Conservation (phyloP, 2,888 invertebrate species). For the Metalampra italica region DNA sequence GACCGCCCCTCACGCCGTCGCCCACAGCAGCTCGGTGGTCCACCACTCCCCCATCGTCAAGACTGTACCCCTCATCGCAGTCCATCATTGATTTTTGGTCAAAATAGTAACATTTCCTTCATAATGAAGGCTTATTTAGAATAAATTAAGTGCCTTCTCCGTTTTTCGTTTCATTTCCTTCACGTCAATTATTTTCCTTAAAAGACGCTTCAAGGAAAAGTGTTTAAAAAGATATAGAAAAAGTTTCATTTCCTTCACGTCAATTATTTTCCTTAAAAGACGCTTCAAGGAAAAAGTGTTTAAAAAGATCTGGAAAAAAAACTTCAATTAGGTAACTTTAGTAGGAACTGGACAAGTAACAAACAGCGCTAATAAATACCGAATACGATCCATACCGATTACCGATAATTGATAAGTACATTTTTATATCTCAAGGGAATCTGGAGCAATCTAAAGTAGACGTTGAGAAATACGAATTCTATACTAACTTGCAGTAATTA, state of each 20-base stretch:
- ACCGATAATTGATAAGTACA: background rate
- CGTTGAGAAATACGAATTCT: background rate
- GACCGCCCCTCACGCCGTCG: slow-evolving; percentile 37
- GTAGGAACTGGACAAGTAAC: background rate
- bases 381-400: background rate
- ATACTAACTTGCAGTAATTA: background rate
- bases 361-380: background rate
- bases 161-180: slow-evolving; percentile 7
- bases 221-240: no score
- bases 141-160: slow-evolving; percentile 25
- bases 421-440: background rate
- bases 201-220: no score
- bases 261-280: no score
- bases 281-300: no score
- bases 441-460: background rate
- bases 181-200: no score
- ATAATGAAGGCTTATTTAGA: slow-evolving; percentile 9
- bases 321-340: no score
- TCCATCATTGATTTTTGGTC: slow-evolving; percentile 45
- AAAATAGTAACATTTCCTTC: slow-evolving; percentile 5
- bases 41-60: slow-evolving; percentile 34
- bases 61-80: slow-evolving; percentile 52
- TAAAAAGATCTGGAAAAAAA: no score
- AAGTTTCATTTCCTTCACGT: slow-evolving; percentile 9
- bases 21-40: slow-evolving; percentile 43